phyloP scores from a whole-genome alignment of 2,113 vertebrate species.

The Stomatorhinus ivindoensis region DNA sequence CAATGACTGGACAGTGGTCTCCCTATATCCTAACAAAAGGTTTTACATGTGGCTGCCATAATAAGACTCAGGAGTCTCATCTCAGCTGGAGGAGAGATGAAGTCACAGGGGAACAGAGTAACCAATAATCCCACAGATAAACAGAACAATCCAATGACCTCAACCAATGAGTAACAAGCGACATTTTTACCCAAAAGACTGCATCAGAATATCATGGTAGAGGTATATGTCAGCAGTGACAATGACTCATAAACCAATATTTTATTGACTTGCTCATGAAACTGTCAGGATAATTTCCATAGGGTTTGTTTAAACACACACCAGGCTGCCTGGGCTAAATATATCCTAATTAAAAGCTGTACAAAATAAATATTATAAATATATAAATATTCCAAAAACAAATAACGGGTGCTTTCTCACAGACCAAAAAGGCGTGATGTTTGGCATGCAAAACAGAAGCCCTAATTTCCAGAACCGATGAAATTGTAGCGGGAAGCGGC shows the following conservation, averaged over 20 bases:
- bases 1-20: background rate
- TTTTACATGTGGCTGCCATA: background rate
- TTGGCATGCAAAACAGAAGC: conserved; percentile 7
- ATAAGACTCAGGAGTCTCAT: background rate
- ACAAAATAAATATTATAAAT: conserved; percentile 9
- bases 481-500: conserved; percentile 1
- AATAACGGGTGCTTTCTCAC: conserved; percentile 15
- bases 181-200: background rate
- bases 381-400: conserved; percentile 23
- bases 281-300: background rate
- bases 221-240: background rate
- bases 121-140: background rate
- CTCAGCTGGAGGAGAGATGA: background rate
- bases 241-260: background rate
- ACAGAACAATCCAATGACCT: background rate
- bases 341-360: conserved; percentile 32
- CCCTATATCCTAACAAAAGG: background rate
- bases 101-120: background rate
- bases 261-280: background rate
- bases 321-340: conserved; percentile 18
- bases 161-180: background rate
- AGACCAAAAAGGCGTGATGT: background rate
- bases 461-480: background rate
- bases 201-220: background rate
- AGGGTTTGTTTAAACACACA: background rate